These are phyloP conservation scores for Morpho achilles DNA, from an alignment of 2,888 invertebrate genomes.

Conservation along the genomic window DNA sequence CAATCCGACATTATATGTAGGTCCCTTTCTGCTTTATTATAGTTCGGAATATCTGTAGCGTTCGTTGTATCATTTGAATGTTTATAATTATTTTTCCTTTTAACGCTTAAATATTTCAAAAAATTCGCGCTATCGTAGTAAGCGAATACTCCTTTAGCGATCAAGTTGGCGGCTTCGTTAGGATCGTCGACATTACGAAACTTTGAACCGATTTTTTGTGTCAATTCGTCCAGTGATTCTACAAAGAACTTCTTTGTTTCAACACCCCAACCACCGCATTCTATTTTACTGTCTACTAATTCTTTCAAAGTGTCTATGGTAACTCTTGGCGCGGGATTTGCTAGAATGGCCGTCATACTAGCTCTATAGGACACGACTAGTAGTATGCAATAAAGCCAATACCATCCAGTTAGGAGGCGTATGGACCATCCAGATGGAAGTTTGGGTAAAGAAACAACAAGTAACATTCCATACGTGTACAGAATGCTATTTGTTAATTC, in stretches of 20 bases:
- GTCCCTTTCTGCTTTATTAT: slow-evolving; percentile 57
- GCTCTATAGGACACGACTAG: slow-evolving; percentile 89
- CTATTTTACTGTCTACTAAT: slow-evolving; percentile 82
- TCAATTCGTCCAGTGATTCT: slow-evolving; percentile 82
- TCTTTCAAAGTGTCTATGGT: slow-evolving; percentile 88
- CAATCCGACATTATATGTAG: slow-evolving; percentile 92
- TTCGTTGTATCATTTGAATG: slow-evolving; percentile 44
- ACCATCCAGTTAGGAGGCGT: slow-evolving; percentile 90
- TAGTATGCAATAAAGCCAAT: slow-evolving; percentile 91
- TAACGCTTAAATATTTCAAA: slow-evolving; percentile 82
- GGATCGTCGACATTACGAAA: slow-evolving; percentile 82
- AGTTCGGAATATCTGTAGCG: slow-evolving; percentile 27
- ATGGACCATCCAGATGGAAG: slow-evolving; percentile 90
- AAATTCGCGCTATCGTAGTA: slow-evolving; percentile 89
- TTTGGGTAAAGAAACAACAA: slow-evolving; percentile 87
- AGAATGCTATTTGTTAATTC: slow-evolving; percentile 86
- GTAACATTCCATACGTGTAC: slow-evolving; percentile 89
- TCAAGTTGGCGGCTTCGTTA: slow-evolving; percentile 81
- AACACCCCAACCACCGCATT: slow-evolving; percentile 85
- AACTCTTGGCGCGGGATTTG: slow-evolving; percentile 87
- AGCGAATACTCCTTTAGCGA: slow-evolving; percentile 85
- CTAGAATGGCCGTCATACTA: slow-evolving; percentile 90
- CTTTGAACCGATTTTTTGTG: slow-evolving; percentile 82
- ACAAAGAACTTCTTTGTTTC: slow-evolving; percentile 85
- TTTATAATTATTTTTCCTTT: slow-evolving; percentile 60